phyloP scores from a whole-genome alignment of 2,113 vertebrate genomes.

The Oostethus manadensis region DNA sequence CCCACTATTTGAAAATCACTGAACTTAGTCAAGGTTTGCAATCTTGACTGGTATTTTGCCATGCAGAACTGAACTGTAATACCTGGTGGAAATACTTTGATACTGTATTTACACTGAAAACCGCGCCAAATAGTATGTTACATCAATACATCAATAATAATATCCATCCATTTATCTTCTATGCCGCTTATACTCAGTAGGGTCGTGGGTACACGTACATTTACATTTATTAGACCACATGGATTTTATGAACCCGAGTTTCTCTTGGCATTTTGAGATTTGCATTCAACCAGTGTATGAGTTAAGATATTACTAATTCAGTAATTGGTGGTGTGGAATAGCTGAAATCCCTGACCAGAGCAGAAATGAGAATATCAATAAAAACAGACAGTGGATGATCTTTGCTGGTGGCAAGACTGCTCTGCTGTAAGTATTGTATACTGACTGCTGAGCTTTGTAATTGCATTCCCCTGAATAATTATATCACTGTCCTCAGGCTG shows the following conservation, averaged over 20 bases:
- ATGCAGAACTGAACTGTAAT: too few species aligned
- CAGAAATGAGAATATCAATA: slow-evolving; percentile 69
- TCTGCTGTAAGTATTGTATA: slow-evolving; percentile 15
- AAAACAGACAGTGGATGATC: slow-evolving; percentile 63
- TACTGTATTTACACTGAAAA: too few species aligned
- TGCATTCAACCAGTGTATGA: slow-evolving; percentile 49
- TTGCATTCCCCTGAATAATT: slow-evolving; percentile 70
- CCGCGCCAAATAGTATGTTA: too few species aligned
- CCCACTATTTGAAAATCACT: too few species aligned
- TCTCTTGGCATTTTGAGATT: slow-evolving; percentile 43
- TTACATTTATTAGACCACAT: slow-evolving; percentile 38
- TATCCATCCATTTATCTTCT: too few species aligned
- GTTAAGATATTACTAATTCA: slow-evolving; percentile 67
- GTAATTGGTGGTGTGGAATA: slow-evolving; percentile 48
- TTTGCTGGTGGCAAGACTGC: slow-evolving; percentile 64
- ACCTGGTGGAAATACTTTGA: too few species aligned
- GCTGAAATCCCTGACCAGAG: slow-evolving; percentile 57
- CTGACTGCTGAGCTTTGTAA: slow-evolving; percentile 53
- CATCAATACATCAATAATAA: slow-evolving; percentile 15
- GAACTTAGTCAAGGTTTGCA: too few species aligned
- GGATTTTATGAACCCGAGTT: slow-evolving; percentile 25
- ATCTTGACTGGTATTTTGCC: too few species aligned
- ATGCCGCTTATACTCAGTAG: too few species aligned
- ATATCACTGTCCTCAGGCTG: slow-evolving; percentile 55
- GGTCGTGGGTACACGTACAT: too few species aligned